These are phyloP conservation scores for Sebastes elongatus DNA, from an alignment of 2,797 vertebrate genomes.

Conservation along the genomic window DNA sequence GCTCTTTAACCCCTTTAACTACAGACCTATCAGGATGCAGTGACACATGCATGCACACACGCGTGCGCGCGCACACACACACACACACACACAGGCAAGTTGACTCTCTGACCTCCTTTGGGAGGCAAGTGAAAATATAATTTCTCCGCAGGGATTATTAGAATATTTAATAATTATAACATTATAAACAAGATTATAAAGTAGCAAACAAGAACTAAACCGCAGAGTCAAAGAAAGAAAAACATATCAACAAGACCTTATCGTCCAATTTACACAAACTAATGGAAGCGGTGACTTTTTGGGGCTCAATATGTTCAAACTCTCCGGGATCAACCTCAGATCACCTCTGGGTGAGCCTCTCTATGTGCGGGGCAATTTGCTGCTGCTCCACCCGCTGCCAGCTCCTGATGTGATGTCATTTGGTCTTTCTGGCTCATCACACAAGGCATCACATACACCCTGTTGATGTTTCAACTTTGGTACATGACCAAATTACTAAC, in stretches of 20 bases:
- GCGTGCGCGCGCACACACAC: not conserved
- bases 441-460: not conserved
- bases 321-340: not conserved
- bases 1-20: constrained; percentile 68
- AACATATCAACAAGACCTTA: not conserved
- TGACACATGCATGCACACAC: not conserved
- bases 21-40: constrained; percentile 38
- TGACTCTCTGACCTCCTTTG: constrained; percentile 20
- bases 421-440: constrained; percentile 30
- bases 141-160: constrained; percentile 1
- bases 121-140: constrained; percentile 2
- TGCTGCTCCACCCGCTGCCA: not conserved
- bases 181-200: not conserved
- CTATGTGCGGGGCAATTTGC: not conserved
- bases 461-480: not conserved
- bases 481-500: not conserved
- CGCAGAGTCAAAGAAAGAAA: not conserved
- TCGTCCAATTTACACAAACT: not conserved
- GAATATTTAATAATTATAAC: not conserved
- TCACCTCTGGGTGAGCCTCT: not conserved
- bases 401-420: constrained; percentile 7
- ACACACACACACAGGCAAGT: not conserved
- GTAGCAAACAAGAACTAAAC: not conserved
- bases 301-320: not conserved
- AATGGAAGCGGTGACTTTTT: not conserved